A percentile compares a stretch with the other conserved stretches of the same genome.
Conservation (phyloP, 1,140 invertebrate genomes). For the Berghia stephanieae region DNA sequence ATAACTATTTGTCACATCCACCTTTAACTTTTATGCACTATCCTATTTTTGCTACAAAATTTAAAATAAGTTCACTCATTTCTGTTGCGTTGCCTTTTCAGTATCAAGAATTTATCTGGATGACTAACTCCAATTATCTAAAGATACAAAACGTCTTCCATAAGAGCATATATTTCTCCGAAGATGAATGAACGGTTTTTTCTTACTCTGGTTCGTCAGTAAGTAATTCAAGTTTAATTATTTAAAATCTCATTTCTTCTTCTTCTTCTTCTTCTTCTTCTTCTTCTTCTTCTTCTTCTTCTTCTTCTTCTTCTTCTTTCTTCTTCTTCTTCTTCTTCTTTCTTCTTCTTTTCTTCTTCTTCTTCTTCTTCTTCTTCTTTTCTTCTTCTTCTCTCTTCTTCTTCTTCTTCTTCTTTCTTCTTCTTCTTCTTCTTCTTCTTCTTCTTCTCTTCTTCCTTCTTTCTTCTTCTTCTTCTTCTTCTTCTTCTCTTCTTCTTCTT, state of each 20-base stretch:
- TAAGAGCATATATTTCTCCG: too few relatives aligned
- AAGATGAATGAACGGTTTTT: too few relatives aligned
- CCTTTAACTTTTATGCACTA: too few relatives aligned
- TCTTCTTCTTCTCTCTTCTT: constrained; percentile 5
- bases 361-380: not conserved
- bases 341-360: not conserved
- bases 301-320: not conserved
- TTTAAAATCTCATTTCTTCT: not conserved
- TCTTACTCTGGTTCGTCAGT: too few relatives aligned
- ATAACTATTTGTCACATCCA: too few relatives aligned
- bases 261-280: not conserved
- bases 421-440: not conserved
- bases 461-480: not conserved
- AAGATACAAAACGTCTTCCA: too few relatives aligned
- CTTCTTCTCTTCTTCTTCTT: not conserved
- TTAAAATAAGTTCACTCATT: too few relatives aligned
- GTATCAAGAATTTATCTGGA: too few relatives aligned
- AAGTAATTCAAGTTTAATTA: too few relatives aligned
- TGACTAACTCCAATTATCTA: too few relatives aligned
- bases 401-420: not conserved
- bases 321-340: not conserved
- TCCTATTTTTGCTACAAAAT: too few relatives aligned
- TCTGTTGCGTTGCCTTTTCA: too few relatives aligned
- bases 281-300: not conserved
- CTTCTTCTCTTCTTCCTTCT: not conserved